Evolutionary conservation across 2,888 invertebrate genomes (phyloP), one percentile per base, ranked within the genome.

Genomic region (Drosophila mercatorum): DNA sequence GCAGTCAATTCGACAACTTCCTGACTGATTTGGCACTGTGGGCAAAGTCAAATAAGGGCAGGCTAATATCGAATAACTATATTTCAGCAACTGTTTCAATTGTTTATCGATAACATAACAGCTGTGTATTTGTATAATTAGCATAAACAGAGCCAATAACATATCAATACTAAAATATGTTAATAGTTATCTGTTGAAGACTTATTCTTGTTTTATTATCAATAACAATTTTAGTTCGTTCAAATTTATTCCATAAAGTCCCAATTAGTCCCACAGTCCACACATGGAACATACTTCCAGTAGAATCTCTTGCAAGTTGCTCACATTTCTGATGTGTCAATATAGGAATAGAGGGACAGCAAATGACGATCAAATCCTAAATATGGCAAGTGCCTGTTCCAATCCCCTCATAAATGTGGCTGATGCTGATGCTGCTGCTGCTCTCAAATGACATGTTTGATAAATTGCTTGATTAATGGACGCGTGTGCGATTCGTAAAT

Each of bases 401-500:
- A 11, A 26, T 14, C 14, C 55, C n/a, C n/a, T 40, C 40, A 26
- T 22, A n/a, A 36, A 11, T 57, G 46, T 40, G 47, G 51, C 22
- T 64, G 40, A n/a, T 41, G 47, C 64, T 46, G 26, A 34, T 46
- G 51, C 22, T 64, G 40, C 26, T 41, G 47, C 64, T 46, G 26
- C 40, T 46, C 40, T 52, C 53, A 65, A 71, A 72, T 88, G 86
- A 83, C 86, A 88, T 84, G 81, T 83, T 81, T 88, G 87, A 88
- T 88, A 88, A 86, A 87, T 88, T 84, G 78, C 84, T 83, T 88
- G 89, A 88, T 87, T 88, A 87, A 87, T 88, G 83, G 82, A 80
- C 63, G 73, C 74, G 81, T 72, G 81, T 77, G 81, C 62, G 74
- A 72, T 74, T 81, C 72, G 77, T 81, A 87, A 88, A 84, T 79